phyloP scores from a whole-genome alignment of 2,797 vertebrate genomes.

The Botia almorhae region DNA sequence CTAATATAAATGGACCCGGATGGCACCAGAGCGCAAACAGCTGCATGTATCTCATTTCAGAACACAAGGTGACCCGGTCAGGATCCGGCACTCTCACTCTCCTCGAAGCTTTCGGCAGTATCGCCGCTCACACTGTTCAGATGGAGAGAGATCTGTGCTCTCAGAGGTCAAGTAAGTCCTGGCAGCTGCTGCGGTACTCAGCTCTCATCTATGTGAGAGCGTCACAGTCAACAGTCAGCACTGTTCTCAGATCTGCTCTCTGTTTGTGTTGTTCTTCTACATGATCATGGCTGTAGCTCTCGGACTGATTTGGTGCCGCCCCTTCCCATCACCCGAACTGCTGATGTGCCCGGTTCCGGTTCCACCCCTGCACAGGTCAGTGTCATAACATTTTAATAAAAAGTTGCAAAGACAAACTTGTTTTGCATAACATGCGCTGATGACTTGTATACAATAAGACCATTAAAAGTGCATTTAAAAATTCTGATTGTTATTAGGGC shows the following conservation, averaged over 20 bases:
- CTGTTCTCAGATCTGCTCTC: constrained; percentile 10
- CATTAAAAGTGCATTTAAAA: too few relatives aligned
- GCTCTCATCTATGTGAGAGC: not conserved
- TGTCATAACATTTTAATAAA: not conserved
- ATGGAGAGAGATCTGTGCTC: constrained; percentile 87
- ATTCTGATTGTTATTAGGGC: too few relatives aligned
- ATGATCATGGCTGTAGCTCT: constrained; percentile 47
- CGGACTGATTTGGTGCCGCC: constrained; percentile 83
- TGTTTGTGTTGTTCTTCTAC: not conserved
- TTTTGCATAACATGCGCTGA: too few relatives aligned
- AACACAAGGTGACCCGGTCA: constrained; percentile 87
- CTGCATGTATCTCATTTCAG: constrained; percentile 63
- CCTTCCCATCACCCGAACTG: constrained; percentile 83
- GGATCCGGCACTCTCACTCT: constrained; percentile 87
- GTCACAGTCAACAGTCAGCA: not conserved
- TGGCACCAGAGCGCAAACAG: not conserved
- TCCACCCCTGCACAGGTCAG: constrained; percentile 76
- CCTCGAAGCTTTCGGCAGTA: constrained; percentile 87
- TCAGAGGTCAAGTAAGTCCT: constrained; percentile 87
- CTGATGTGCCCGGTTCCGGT: constrained; percentile 76
- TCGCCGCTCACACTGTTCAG: constrained; percentile 86
- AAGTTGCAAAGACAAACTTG: too few relatives aligned
- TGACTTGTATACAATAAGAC: too few relatives aligned
- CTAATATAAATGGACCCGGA: not conserved
- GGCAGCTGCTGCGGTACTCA: not conserved